Conservation (phyloP, 2,113 vertebrate genomes). For the Xenotilapia caudafasciata region DNA sequence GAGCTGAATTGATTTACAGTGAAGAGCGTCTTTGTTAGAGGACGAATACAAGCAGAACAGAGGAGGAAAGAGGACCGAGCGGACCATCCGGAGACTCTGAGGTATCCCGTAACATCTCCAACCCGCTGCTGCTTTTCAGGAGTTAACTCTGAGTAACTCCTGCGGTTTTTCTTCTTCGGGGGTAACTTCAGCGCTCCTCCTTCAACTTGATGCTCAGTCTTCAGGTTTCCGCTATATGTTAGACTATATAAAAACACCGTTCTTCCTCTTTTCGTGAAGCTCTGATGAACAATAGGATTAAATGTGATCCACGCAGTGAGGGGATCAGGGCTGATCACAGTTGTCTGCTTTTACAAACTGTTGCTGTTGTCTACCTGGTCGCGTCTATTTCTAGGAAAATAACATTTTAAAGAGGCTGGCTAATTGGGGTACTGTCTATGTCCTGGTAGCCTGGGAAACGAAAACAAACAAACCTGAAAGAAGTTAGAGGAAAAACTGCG, state of each 20-base stretch:
- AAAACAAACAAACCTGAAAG: not conserved
- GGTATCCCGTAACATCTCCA: conserved; percentile 15
- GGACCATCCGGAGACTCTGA: not conserved
- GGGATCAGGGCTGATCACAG: not conserved
- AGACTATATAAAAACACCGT: not conserved
- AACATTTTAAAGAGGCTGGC: not conserved
- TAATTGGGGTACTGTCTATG: not conserved
- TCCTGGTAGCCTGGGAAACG: not conserved
- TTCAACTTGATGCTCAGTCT: not conserved
- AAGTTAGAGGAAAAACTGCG: not conserved
- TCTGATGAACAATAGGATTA: conserved; percentile 59
- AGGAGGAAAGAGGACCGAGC: not conserved
- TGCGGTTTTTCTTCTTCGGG: not conserved
- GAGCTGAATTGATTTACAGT: not conserved
- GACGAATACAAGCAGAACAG: not conserved
- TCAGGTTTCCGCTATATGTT: not conserved
- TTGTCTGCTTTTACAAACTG: not conserved
- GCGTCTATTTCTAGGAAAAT: not conserved
- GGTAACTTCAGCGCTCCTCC: not conserved
- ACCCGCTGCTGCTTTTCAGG: not conserved
- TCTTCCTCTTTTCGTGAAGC: not conserved
- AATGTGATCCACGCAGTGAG: not conserved
- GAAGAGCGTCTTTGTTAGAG: not conserved
- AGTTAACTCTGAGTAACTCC: not conserved
- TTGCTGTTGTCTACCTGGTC: not conserved